A percentile compares a stretch with the other conserved stretches of the same genome.
phyloP scores from a whole-genome alignment of 2,113 vertebrate genomes.

The Notarius quadriscutis region DNA sequence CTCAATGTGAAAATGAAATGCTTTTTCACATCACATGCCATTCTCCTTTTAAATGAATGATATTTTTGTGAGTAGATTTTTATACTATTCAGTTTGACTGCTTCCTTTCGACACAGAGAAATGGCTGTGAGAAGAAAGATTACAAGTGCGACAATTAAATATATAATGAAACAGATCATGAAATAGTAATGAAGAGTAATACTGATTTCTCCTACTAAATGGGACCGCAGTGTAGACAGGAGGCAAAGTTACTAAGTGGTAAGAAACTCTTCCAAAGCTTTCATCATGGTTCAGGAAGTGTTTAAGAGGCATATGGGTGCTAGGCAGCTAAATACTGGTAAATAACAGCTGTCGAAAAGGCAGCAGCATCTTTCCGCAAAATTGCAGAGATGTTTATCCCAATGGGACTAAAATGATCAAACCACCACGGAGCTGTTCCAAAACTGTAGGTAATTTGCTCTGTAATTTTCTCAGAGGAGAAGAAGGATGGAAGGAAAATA shows the following conservation, averaged over 20 bases:
- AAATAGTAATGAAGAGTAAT: neutral
- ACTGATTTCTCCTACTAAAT: neutral
- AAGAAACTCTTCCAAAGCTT: neutral
- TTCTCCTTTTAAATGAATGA: neutral
- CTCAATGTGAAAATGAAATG: neutral
- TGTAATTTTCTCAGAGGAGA: neutral
- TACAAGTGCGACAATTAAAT: neutral
- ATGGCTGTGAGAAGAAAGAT: neutral
- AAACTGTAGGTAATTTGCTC: neutral
- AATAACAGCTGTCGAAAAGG: neutral
- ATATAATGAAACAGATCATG: neutral
- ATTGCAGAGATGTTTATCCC: neutral
- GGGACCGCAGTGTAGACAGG: neutral
- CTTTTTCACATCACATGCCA: neutral
- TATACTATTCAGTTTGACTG: neutral
- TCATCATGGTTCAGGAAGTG: neutral
- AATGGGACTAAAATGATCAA: neutral
- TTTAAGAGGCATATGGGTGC: neutral
- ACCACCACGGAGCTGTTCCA: neutral
- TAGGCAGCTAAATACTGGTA: neutral
- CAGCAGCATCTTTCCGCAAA: neutral
- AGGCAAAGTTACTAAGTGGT: neutral
- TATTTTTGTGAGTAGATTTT: neutral
- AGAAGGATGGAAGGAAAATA: neutral
- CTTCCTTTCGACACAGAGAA: neutral